A percentile compares a stretch with the other conserved stretches of the same genome.
Conservation (phyloP, 2,113 vertebrate genomes). For the Lonchura striata region DNA sequence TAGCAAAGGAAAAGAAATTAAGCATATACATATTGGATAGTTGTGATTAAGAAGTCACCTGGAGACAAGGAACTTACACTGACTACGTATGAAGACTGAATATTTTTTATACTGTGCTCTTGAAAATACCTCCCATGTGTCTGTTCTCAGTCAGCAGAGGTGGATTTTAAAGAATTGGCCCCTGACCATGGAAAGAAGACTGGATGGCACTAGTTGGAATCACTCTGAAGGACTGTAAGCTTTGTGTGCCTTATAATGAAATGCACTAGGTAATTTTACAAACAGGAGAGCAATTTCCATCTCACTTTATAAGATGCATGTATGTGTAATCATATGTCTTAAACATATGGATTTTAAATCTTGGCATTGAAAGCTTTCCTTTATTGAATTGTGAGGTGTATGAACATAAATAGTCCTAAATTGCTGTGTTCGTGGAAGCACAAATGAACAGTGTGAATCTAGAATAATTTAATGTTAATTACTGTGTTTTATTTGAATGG, state of each 20-base stretch:
- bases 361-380: background rate
- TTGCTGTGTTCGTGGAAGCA: background rate
- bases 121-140: conserved; percentile 57
- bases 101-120: conserved; percentile 53
- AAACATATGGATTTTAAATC: background rate
- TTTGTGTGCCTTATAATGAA: conserved; percentile 69
- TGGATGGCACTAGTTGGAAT: conserved; percentile 73
- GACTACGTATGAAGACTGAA: background rate
- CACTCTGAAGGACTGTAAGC: conserved; percentile 70
- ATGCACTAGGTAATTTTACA: conserved; percentile 75
- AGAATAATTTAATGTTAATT: background rate
- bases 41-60: background rate
- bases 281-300: conserved; percentile 58
- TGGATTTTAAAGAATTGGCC: conserved; percentile 66
- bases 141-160: conserved; percentile 66
- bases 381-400: background rate
- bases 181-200: conserved; percentile 32
- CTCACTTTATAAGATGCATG: conserved; percentile 18
- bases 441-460: background rate
- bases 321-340: background rate
- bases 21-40: background rate
- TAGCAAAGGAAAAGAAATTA: background rate
- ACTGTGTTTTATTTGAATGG: background rate
- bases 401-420: background rate
- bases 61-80: background rate